phyloP scores from a whole-genome alignment of 2,797 vertebrate species.

The Hemitrygon akajei region DNA sequence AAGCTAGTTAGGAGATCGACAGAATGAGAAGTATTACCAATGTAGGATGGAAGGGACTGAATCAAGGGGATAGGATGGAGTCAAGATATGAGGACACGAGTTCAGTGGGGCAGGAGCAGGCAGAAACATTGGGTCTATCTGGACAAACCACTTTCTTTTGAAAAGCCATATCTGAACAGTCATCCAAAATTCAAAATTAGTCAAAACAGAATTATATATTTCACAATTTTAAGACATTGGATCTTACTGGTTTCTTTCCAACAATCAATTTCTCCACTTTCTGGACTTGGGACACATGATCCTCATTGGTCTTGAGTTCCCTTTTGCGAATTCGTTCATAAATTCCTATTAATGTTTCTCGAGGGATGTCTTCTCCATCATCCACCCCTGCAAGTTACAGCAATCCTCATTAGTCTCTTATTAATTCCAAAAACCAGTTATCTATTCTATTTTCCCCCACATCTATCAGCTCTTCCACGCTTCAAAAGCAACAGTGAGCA shows the following conservation, averaged over 20 bases:
- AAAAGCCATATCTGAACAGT: neutral
- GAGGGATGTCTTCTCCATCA: conserved; percentile 89
- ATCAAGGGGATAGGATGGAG: too few species aligned
- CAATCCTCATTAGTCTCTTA: neutral
- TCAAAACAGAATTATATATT: neutral
- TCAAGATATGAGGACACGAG: too few species aligned
- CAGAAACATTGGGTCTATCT: too few species aligned
- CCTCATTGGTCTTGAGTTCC: conserved; percentile 92
- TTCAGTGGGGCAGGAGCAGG: too few species aligned
- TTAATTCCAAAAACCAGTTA: neutral
- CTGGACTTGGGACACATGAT: conserved; percentile 95
- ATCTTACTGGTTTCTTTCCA: conserved; percentile 89
- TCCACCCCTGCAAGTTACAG: conserved; percentile 73
- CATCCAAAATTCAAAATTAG: neutral
- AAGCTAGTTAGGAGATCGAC: too few species aligned
- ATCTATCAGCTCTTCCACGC: neutral
- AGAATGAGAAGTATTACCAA: too few species aligned
- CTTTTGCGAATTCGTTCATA: conserved; percentile 90
- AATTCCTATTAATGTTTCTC: conserved; percentile 88
- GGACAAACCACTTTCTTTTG: neutral
- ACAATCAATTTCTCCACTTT: conserved; percentile 98
- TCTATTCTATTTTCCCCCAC: neutral
- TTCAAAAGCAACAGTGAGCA: neutral
- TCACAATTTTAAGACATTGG: neutral
- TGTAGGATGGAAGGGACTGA: too few species aligned